Evolutionary conservation across 1,140 invertebrate genomes (phyloP), one percentile per base, ranked within the genome.

Genomic region (Maniola jurtina): DNA sequence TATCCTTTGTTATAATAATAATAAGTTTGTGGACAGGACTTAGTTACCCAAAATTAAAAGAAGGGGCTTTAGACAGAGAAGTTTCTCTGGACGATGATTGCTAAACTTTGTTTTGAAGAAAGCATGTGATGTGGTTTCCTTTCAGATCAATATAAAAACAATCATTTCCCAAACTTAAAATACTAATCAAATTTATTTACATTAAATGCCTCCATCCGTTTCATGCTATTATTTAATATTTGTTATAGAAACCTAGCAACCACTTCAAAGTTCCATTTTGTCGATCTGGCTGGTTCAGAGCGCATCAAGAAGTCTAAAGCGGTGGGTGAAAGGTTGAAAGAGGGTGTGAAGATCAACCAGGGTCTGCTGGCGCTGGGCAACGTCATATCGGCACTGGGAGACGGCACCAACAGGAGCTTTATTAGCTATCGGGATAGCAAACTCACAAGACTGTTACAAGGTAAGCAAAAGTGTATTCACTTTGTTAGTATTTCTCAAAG

Each of bases 281-380:
- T 98, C 0, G 98, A 99, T 92, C 91, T 99, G 64, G 98, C 98
- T 47, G 98, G 98, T 0, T 98, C 97, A 6, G 98, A 99, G 84
- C 91, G 98, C 60, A 95, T 96, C 25, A 97, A 98, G 74, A 98
- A 98, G 85, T 99, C 98, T 0, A 95, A 96, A 66, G 97, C 98
- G 9, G 95, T 95, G 11, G 98, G 97, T 1, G 95, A 97, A 71
- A 93, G 97, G 13, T 96, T 98, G 72, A 97, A 95, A 90, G 98
- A 98, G 91, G 96, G 97, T 14, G 94, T 98, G 0, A 97, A 98
- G 75, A 99, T 99, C 57, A 99, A 99, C 86, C 96, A 96, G 82
- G 98, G 97, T 0, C 89, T 99, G 0, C 88, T 99, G 40, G 96
- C 96, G 1, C 91, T 99, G 0, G 98, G 98, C 15, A 99, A 98